Evolutionary conservation across 2,797 vertebrate genomes (phyloP).

Genomic region (Gadopsis bispinosus): DNA sequence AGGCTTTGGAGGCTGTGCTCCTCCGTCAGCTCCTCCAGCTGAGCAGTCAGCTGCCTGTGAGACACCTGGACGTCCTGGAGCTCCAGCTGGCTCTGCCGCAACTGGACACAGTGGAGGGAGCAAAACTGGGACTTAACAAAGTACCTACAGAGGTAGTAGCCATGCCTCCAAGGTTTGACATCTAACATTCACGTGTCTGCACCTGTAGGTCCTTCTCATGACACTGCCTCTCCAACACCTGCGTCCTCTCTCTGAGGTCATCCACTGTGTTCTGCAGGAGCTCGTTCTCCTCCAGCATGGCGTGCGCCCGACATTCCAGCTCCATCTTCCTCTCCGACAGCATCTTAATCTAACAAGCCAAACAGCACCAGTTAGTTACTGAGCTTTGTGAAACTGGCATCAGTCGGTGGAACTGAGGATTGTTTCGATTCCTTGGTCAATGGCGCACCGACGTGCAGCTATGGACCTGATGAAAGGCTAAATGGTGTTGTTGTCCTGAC

Average conservation of each 20-base stretch:
- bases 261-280: constrained; percentile 93
- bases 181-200: constrained; percentile 11
- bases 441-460: constrained; percentile 15
- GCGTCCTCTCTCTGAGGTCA: constrained; percentile 90
- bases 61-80: constrained; percentile 93
- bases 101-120: constrained; percentile 75
- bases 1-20: constrained; percentile 92
- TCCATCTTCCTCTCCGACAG: constrained; percentile 94
- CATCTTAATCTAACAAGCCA: constrained; percentile 91
- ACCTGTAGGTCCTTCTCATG: constrained; percentile 96
- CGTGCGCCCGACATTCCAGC: constrained; percentile 89
- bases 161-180: neutral
- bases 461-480: constrained; percentile 43
- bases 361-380: constrained; percentile 35
- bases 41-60: constrained; percentile 90
- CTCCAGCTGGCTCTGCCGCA: constrained; percentile 93
- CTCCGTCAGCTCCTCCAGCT: constrained; percentile 92
- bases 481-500: constrained; percentile 39
- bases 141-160: neutral
- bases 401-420: neutral
- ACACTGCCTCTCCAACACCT: constrained; percentile 91
- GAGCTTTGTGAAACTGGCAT: neutral
- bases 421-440: constrained; percentile 3
- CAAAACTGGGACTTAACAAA: neutral
- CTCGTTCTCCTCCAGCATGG: constrained; percentile 93